phyloP scores from a whole-genome alignment of 2,888 invertebrate species.

The Acleris cristana region DNA sequence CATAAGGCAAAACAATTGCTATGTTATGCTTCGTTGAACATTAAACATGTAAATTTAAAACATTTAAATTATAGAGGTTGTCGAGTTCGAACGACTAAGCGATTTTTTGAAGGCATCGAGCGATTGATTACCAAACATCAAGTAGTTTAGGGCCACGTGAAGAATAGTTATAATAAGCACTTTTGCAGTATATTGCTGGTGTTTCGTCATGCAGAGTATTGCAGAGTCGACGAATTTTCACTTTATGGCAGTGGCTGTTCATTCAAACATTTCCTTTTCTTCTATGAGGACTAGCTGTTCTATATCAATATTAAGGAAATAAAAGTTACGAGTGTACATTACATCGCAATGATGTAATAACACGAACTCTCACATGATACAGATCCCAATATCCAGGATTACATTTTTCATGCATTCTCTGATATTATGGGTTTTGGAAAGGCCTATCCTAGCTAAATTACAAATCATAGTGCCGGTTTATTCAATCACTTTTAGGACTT shows the following conservation, averaged over 20 bases:
- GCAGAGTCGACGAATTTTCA: conserved; percentile 28
- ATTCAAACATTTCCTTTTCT: conserved; percentile 42
- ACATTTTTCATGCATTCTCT: conserved; percentile 72
- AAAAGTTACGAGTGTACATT: conserved; percentile 56
- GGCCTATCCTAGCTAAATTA: conserved; percentile 82
- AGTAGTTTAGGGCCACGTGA: conserved; percentile 22
- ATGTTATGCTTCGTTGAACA: conserved; percentile 18
- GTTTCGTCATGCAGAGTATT: too few species aligned
- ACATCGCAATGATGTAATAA: conserved; percentile 64
- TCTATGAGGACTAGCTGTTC: conserved; percentile 71
- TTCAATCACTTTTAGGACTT: conserved; percentile 97
- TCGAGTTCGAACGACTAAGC: conserved; percentile 21
- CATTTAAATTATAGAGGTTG: conserved; percentile 21
- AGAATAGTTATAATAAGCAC: conserved; percentile 14
- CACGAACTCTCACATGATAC: conserved; percentile 70
- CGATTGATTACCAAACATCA: conserved; percentile 20
- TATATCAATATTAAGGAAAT: conserved; percentile 60
- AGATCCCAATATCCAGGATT: conserved; percentile 71
- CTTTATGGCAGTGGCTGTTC: conserved; percentile 34
- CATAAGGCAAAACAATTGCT: conserved; percentile 12
- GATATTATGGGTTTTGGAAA: conserved; percentile 80
- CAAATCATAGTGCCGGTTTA: conserved; percentile 85
- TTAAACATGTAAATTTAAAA: conserved; percentile 13
- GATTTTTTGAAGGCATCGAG: conserved; percentile 16
- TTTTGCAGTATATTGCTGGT: conserved; percentile 17